Evolutionary conservation across 2,888 invertebrate genomes (phyloP), one percentile per base, ranked within the genome.

Genomic region (Plebejus melissa): DNA sequence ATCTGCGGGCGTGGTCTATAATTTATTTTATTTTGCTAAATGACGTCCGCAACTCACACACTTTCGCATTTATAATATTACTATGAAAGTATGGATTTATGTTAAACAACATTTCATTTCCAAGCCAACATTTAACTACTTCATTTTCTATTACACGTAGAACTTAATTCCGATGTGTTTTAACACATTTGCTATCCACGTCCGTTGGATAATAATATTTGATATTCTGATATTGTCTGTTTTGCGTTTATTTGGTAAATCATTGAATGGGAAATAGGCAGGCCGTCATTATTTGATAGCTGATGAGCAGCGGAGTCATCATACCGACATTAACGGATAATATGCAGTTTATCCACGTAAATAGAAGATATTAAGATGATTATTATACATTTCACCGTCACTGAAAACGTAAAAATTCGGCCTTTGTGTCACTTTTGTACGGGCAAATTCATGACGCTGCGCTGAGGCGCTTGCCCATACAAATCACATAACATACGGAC

Each of bases 211-310:
- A 65, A 65, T 65, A 65, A 22, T 22, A 22, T 65, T 65, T 65
- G 65, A 36, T 65, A 65, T 65, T 65, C 32, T 65, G 65, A 65
- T 65, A 65, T 36, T 65, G 32, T 65, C 65, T 65, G 32, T 65
- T 65, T 65, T 65, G 16, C 65, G 65, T 16, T 65, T 36, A 16
- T 65, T 65, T 65, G 13, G 32, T 65, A 65, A 36, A 65, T 32
- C 65, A 65, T 36, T 16, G 65, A 36, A 65, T 32, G 32, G 65
- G 16, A 65, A 65, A 65, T 65, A 65, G 32, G 36, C 65, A 65
- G 13, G 65, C 32, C 32, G 65, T 77, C 76, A 77, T 78, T 77
- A 80, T 77, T 80, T 65, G 32, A 65, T 65, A 65, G 65, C 32
- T 65, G 16, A 65, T 65, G 32, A 36, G 65, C 65, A 36, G 65